Evolutionary conservation across 2,797 vertebrate species (phyloP).

Genomic region (Xiphophorus birchmanni): DNA sequence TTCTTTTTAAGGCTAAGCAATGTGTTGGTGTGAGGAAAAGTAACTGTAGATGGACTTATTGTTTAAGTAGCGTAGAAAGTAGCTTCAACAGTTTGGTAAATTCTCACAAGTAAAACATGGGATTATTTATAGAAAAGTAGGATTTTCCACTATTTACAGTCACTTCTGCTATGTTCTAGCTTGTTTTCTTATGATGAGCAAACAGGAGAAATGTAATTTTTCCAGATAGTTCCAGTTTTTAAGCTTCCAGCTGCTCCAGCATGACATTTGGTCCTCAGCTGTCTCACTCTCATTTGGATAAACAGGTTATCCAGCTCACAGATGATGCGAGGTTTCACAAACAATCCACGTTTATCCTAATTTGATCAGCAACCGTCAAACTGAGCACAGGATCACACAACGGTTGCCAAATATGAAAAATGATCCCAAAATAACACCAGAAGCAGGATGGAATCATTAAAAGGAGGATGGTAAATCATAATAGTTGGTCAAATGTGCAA

Average conservation of each 20-base stretch:
- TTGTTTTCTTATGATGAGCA: not conserved
- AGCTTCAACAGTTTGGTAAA: not conserved
- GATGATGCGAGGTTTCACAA: slow-evolving; percentile 28
- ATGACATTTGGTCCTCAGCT: slow-evolving; percentile 30
- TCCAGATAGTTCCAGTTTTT: slow-evolving; percentile 8
- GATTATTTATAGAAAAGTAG: not conserved
- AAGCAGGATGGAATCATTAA: slow-evolving; percentile 1
- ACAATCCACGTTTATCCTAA: slow-evolving; percentile 37
- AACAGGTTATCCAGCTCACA: slow-evolving; percentile 46
- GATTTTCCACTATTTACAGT: not conserved
- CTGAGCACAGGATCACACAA: slow-evolving; percentile 8
- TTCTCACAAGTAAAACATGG: not conserved
- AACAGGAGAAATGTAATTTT: slow-evolving; percentile 5
- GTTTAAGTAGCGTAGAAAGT: not conserved
- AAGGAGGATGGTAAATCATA: slow-evolving; percentile 5
- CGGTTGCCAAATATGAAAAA: not conserved
- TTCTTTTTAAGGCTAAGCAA: not conserved
- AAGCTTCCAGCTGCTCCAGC: slow-evolving; percentile 24
- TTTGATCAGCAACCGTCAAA: slow-evolving; percentile 37
- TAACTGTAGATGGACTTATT: not conserved
- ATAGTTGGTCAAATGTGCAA: slow-evolving; percentile 7
- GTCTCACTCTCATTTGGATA: slow-evolving; percentile 49
- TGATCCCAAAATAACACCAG: not conserved
- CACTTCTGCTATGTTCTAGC: not conserved
- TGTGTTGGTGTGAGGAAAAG: not conserved